Percentiles rank a stretch among this genome's conserved stretches.
Conservation (phyloP, 2,113 vertebrate species). For the Centrocercus urophasianus region DNA sequence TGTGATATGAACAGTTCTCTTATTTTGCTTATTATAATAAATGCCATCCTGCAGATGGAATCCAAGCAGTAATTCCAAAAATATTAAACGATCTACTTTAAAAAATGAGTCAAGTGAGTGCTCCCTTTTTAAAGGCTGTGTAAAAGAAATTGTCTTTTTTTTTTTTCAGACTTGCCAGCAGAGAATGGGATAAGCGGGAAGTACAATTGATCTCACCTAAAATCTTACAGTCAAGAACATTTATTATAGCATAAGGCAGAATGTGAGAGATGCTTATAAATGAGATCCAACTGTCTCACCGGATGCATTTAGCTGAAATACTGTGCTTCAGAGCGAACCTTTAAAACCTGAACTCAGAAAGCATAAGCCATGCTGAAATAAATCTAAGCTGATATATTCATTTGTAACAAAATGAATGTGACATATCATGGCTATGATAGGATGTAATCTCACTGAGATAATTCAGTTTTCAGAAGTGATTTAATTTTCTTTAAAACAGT, state of each 20-base stretch:
- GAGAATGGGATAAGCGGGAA: slow-evolving; percentile 56
- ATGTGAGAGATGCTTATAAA: slow-evolving; percentile 74
- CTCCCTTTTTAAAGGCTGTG: slow-evolving; percentile 45
- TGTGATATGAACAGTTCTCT: slow-evolving; percentile 54
- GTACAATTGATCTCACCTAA: slow-evolving; percentile 77
- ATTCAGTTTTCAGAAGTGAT: slow-evolving; percentile 72
- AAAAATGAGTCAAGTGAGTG: slow-evolving; percentile 69
- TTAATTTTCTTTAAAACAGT: slow-evolving; percentile 76
- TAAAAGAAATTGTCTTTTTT: slow-evolving; percentile 59
- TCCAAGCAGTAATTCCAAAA: slow-evolving; percentile 71
- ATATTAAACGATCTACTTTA: slow-evolving; percentile 69
- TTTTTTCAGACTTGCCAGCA: slow-evolving; percentile 30
- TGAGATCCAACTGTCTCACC: slow-evolving; percentile 66
- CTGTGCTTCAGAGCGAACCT: slow-evolving; percentile 55
- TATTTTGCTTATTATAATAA: slow-evolving; percentile 68
- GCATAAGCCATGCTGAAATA: slow-evolving; percentile 73
- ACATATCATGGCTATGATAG: slow-evolving; percentile 46
- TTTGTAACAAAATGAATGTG: slow-evolving; percentile 74
- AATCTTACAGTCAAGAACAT: slow-evolving; percentile 69
- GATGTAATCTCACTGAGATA: slow-evolving; percentile 70
- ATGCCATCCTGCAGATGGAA: slow-evolving; percentile 61
- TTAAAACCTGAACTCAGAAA: slow-evolving; percentile 66
- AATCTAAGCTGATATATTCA: slow-evolving; percentile 74
- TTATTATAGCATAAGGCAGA: slow-evolving; percentile 72
- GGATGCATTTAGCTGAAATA: slow-evolving; percentile 75